Evolutionary conservation across 2,888 invertebrate species (phyloP), one percentile per base, ranked within the genome.

Genomic region (Clanis bilineata): DNA sequence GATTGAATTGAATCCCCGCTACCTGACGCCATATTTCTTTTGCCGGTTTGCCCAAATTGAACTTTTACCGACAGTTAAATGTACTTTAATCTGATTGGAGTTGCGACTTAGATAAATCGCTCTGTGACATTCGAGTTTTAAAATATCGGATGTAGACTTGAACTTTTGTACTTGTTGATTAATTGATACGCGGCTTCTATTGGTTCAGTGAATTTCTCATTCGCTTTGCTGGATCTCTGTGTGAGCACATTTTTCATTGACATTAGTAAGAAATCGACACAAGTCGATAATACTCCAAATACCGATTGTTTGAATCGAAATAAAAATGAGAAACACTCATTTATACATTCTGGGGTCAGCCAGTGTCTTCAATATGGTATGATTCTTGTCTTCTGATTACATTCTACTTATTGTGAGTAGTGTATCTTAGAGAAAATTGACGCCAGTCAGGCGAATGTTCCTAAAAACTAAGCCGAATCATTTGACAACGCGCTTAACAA

Each of bases 61-160:
- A 89, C 51, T 51, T 86, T 85, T 86, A 86, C 86, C 83, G 80
- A 83, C 86, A 84, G 86, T 88, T 90, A 86, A 90, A 90, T 87
- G 86, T 88, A 86, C 87, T 91, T 87, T 90, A 90, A 91, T 92
- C 90, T 88, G 89, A 91, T 92, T 87, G 85, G 86, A 88, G 76
- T 85, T 79, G 71, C 83, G 87, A 88, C 87, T 85, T 80, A 83
- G 84, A 87, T 88, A 85, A 85, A 89, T 88, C 80, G 82, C 71
- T 69, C 66, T 69, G 67, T 61, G 73, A 73, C 74, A 64, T 71
- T 72, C 41, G 59, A 70, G 67, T 74, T 75, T 68, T 51, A 51
- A 47, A 32, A 51, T 28, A 18, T 47, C 15, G 28, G 28, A 47
- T 59, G 64, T 59, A 61, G 58, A 55, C 58, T 32, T 25, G 41